Conservation (phyloP, 1,140 invertebrate species). For the Diorhabda sublineata region DNA sequence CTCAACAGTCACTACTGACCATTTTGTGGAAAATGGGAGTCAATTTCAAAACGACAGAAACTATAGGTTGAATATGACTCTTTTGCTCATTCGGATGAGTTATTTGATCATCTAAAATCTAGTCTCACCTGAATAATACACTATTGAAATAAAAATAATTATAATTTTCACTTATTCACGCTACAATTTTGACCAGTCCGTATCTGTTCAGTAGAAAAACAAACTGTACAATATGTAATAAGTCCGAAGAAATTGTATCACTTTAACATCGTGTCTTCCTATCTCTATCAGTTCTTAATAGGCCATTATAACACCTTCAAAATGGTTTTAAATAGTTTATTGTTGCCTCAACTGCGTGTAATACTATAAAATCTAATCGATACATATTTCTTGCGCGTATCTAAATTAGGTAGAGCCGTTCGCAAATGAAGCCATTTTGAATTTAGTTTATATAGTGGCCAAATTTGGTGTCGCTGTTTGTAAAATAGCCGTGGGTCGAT, state of each 20-base stretch:
- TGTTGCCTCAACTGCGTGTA: background rate
- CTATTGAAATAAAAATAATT: no score
- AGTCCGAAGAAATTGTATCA: background rate
- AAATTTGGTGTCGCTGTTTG: conserved; percentile 47
- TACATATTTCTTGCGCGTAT: conserved; percentile 27
- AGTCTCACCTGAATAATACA: no score
- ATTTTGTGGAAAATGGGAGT: no score
- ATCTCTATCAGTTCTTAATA: background rate
- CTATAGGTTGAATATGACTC: no score
- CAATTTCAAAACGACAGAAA: no score
- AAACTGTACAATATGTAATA: no score
- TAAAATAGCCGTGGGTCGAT: conserved; percentile 43
- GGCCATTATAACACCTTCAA: conserved; percentile 2
- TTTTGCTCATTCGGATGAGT: no score
- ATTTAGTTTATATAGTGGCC: conserved; percentile 46
- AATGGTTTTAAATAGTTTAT: conserved; percentile 1
- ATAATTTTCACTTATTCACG: no score
- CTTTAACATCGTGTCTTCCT: background rate
- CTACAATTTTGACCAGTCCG: no score
- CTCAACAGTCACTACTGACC: no score
- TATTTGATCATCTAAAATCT: no score
- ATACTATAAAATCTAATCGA: conserved; percentile 15
- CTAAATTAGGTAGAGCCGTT: conserved; percentile 40
- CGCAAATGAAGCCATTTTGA: conserved; percentile 48
- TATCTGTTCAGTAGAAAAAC: no score